A percentile compares a stretch with the other conserved stretches of the same genome.
Evolutionary conservation across 2,888 invertebrate genomes (phyloP).

Genomic region (Tillus elongatus): DNA sequence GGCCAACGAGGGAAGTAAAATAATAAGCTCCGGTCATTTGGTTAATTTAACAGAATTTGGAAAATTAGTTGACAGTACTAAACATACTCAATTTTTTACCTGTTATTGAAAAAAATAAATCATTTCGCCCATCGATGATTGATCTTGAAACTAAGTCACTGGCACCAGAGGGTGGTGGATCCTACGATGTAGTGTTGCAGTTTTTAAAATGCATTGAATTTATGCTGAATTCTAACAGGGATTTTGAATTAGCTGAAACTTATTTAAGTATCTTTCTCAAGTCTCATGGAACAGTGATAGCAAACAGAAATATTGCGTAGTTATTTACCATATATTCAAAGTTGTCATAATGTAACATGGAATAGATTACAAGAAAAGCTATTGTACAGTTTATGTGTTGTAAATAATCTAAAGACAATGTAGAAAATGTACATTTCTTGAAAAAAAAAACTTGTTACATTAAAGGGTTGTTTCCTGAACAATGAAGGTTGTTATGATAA

Average conservation of each 20-base stretch:
- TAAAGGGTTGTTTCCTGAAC: constrained; percentile 86
- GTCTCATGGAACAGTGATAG: constrained; percentile 57
- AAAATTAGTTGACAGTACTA: constrained; percentile 50
- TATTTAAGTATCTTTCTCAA: constrained; percentile 85
- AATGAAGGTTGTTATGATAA: constrained; percentile 70
- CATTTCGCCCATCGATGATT: constrained; percentile 70
- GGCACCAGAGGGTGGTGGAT: constrained; percentile 68
- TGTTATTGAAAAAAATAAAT: constrained; percentile 55
- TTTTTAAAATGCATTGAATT: constrained; percentile 66
- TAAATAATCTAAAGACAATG: constrained; percentile 61
- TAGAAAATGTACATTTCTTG: too few species aligned
- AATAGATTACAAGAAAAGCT: constrained; percentile 56
- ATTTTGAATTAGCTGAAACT: constrained; percentile 86
- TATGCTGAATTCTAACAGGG: constrained; percentile 62
- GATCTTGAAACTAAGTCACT: constrained; percentile 81
- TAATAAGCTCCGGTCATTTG: constrained; percentile 54
- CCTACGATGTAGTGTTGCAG: constrained; percentile 59
- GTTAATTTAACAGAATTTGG: constrained; percentile 62
- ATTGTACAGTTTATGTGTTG: constrained; percentile 65
- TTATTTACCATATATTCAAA: constrained; percentile 49
- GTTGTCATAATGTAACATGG: constrained; percentile 56
- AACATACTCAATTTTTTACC: constrained; percentile 46
- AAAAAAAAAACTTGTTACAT: too few species aligned
- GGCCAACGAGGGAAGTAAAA: constrained; percentile 41
- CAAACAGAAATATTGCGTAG: constrained; percentile 48